Evolutionary conservation across 2,113 vertebrate species (phyloP), one percentile per base, ranked within the genome.

Genomic region (Nerophis lumbriciformis): DNA sequence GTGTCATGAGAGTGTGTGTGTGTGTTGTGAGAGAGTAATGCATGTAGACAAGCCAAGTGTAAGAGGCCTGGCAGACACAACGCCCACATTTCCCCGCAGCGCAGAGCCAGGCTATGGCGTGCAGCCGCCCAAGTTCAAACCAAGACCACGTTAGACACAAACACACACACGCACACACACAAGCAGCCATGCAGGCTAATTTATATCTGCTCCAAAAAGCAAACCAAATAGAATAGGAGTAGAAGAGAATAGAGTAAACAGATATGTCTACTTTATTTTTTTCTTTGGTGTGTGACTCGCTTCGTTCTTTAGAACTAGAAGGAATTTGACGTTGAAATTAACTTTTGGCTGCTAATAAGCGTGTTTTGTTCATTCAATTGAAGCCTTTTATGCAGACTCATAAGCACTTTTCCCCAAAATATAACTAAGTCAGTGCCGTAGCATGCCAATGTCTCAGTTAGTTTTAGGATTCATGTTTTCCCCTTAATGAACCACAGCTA

Each of bases 11-110:
- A 45, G 39, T 62, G 55, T 37, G 48, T 62, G 55, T 37, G 48
- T 68, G 76, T 75, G 75, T 86, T 39, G 48, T 16, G 53, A 56
- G 49, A 69, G 78, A 72, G 77, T 88, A 87, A 86, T 86, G 54
- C 79, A 78, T 83, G 72, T 82, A 70, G 84, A 88, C 83, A 88
- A 81, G 83, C 80, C 81, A 82, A 83, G 84, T 87, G 83, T 86
- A 85, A 86, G 78, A 86, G 81, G 80, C 79, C 85, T 87, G 79
- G 84, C 79, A 86, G 86, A 82, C 75, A 86, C 81, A 75, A 80
- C 83, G 80, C 83, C 85, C 81, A 85, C 81, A 80, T 86, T 76
- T 83, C 82, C 84, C 81, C 67, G 68, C 71, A 84, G 82, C 83
- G 79, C 72, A 63, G 75, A 81, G 78, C 58, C 39, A 59, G 76